These are phyloP conservation scores for Falco biarmicus DNA, from an alignment of 2,797 vertebrate genomes.

Conservation along the genomic window DNA sequence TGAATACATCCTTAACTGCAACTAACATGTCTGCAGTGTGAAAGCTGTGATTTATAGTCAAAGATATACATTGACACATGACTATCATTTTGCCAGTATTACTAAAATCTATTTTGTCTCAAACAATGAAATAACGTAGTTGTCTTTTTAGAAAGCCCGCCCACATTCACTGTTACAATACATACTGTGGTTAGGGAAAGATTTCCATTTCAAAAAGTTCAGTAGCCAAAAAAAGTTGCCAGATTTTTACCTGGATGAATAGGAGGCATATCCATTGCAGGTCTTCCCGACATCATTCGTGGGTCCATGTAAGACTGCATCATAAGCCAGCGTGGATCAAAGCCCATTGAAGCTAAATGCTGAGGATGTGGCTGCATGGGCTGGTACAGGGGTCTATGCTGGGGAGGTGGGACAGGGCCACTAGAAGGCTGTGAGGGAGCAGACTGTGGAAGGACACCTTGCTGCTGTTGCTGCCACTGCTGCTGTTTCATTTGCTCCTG, in stretches of 20 bases:
- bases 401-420: slow-evolving; percentile 84
- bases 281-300: slow-evolving; percentile 94
- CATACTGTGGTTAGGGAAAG: rapidly evolving
- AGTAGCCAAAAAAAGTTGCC: background rate
- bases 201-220: background rate
- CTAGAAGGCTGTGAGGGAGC: slow-evolving; percentile 84
- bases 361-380: slow-evolving; percentile 92
- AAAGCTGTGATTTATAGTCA: background rate
- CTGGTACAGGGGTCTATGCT: slow-evolving; percentile 94
- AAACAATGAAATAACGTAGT: background rate
- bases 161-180: background rate
- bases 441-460: slow-evolving; percentile 85
- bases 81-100: background rate
- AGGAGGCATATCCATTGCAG: slow-evolving; percentile 90
- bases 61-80: background rate
- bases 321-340: slow-evolving; percentile 98
- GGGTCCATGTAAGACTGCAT: slow-evolving; percentile 99
- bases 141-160: background rate
- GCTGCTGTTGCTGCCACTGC: slow-evolving; percentile 84
- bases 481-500: slow-evolving; percentile 99
- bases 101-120: background rate
- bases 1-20: background rate
- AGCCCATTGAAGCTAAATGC: slow-evolving; percentile 95
- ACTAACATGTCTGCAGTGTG: background rate
- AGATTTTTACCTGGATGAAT: slow-evolving; percentile 88